Evolutionary conservation across 2,888 invertebrate genomes (phyloP), one percentile per base, ranked within the genome.

Genomic region (Lutraria lutraria): DNA sequence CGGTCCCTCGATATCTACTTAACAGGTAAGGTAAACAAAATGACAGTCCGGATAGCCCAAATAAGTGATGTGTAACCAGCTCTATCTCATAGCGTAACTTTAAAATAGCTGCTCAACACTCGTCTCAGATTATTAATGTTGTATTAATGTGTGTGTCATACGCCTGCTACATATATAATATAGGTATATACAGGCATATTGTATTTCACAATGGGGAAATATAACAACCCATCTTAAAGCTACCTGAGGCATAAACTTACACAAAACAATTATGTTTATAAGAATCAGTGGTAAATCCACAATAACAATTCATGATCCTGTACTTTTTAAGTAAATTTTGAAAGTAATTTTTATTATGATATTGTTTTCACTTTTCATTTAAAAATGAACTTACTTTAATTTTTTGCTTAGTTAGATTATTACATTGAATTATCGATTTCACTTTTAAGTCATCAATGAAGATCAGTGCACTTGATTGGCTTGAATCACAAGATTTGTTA

Each of bases 61-160:
- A 52, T 25, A 76, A 72, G 76, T 83, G 68, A 83, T 31, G 83
- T 76, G 81, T 72, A 87, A 82, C 87, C 83, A 21, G 54, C 87
- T 53, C 63, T 82, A 53, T 86, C 81, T 72, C 2, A 85, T 82
- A 72, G 72, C 29, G 54, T 82, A 85, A 85, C 79, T 79, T 25
- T 53, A 54, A 85, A 76, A 79, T 56, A 43, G 53, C 52, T 85
- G 54, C 72, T 83, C 34, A n/a, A 56, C 83, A 60, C 12, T 25
- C 83, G 29, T 68, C 63, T 43, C 68, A 83, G 25, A 83, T 85
- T 85, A 76, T 76, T 85, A 68, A 79, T 80, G 56, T 79, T 85
- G 29, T 85, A 79, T 79, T 31, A 81, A n/a, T 52, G 83, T 83
- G 72, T 83, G 83, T 83, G 72, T 83, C 52, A 25, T 52, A 72